Evolutionary conservation across 1,140 invertebrate genomes (phyloP), one percentile per base, ranked within the genome.

Genomic region (Drosophila chauvacae): DNA sequence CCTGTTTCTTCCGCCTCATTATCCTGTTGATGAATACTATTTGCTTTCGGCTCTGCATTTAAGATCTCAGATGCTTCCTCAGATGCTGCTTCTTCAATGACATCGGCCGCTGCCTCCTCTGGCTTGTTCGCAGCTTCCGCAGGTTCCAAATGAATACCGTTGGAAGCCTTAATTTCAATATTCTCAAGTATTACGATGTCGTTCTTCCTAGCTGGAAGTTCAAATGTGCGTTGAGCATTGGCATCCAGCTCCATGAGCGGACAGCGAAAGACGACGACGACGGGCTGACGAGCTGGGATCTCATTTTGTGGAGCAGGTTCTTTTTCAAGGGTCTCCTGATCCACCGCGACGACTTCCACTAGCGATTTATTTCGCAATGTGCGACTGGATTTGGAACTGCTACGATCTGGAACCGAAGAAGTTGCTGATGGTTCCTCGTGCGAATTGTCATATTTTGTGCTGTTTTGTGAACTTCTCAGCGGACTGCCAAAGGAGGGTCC

Each of bases 101-200:
- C 7, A 14, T 47, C 28, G 44, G 14, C 2, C 2, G n/a, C 7
- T 13, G 44, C 13, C 30, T 51, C 59, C 20, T 9, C 16, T n/a
- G 23, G 6, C 16, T 26, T 2, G 1, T 44, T 7, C 18, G 10
- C 4, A 7, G 35, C 18, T 9, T 16, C 28, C 3, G 18, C 23
- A 23, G 23, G 11, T 16, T 30, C 39, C 16, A 20, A 0, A 44
- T 28, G 7, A 10, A 37, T 2, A 2, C 14, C 16, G 7, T 18
- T 26, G 3, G 66, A 26, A 0, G 68, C n/a, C 9, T 70, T 61
- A 9, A 83, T 37, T 14, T 20, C 18, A 42, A 88, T 83, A 23
- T 83, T 37, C 44, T 88, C 84, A 7, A 88, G 7, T 6, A 88
- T 88, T 30, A 64, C 10, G 7, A 88, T 14, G 2, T 23, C 50